Evolutionary conservation across 2,113 vertebrate species (phyloP), one percentile per base, ranked within the genome.

Genomic region (Chaenocephalus aceratus): DNA sequence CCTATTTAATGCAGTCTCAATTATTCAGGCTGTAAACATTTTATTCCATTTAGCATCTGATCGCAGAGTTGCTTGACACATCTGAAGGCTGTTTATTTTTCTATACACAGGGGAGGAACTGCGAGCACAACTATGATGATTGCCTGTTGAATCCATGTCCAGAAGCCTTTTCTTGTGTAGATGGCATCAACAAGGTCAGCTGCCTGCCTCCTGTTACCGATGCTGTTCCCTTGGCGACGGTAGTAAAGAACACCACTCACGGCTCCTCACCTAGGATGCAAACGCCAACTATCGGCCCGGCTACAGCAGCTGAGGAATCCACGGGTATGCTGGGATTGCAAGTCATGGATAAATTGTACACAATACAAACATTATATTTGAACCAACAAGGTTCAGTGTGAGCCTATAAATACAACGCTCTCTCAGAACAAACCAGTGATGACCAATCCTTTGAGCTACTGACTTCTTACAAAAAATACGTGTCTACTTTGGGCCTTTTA

Each of bases 71-170:
- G 34, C 59, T 45, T 26, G 6, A 12, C 63, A 68, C 45, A 52
- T 82, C 84, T 89, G 45, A 84, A 59, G 71, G 72, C 74, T 89
- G 62, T 85, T 85, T 88, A 71, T 85, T 81, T 30, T 77, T 81
- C 75, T 67, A 81, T 52, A 85, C 90, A 80, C 90, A 96, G 95
- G 95, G 96, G 86, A 94, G 67, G 88, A 96, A 93, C 95, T 96
- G 94, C 90, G 95, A 96, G 81, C 86, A 94, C 92, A 96, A 97
- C 94, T 97, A 96, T 86, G 91, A 95, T 79, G 94, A 96, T 88
- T 97, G 95, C 93, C 92, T 95, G 90, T 92, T 94, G 45, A 92
- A 94, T 76, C 92, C 91, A 36, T 97, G 95, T 90, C 96, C 95
- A 59, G 77, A 75, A 91, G 94, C 89, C 45, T 95, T 94, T 91